Evolutionary conservation across 2,113 vertebrate species (phyloP).

Genomic region (Phyllostomus hastatus): DNA sequence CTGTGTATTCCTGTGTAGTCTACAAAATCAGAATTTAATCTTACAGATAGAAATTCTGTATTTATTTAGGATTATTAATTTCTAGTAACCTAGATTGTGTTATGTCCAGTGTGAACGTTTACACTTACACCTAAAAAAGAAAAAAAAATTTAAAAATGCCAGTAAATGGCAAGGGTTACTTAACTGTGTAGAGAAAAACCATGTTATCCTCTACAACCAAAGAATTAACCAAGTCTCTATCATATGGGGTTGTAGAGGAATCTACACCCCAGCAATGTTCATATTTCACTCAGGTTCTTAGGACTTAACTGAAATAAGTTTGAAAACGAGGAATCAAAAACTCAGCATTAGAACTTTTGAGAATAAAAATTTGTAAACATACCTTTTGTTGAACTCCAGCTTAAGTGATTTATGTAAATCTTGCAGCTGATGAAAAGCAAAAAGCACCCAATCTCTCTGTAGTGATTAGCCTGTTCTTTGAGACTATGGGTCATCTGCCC

Average conservation of each 20-base stretch:
- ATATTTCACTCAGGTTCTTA: neutral
- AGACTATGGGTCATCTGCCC: slow-evolving; percentile 78
- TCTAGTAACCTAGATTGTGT: neutral
- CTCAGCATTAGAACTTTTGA: slow-evolving; percentile 75
- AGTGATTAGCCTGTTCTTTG: slow-evolving; percentile 79
- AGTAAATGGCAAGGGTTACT: neutral
- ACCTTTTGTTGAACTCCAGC: slow-evolving; percentile 85
- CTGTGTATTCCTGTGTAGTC: neutral
- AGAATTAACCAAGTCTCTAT: neutral
- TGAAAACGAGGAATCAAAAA: slow-evolving; percentile 57
- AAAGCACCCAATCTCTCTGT: slow-evolving; percentile 77
- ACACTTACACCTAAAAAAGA: neutral
- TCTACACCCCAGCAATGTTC: neutral
- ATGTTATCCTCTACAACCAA: neutral
- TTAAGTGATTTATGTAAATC: slow-evolving; percentile 81
- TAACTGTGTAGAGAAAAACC: neutral
- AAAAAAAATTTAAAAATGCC: neutral
- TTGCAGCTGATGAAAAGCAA: slow-evolving; percentile 82
- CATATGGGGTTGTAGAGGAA: neutral
- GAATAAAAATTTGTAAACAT: slow-evolving; percentile 80
- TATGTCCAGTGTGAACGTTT: slow-evolving; percentile 4
- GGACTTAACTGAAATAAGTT: neutral
- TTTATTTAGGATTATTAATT: neutral
- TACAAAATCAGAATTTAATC: neutral
- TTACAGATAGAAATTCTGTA: neutral